These are phyloP conservation scores for Eudasyphora cyanicolor DNA, from an alignment of 2,888 invertebrate species.

Conservation along the genomic window DNA sequence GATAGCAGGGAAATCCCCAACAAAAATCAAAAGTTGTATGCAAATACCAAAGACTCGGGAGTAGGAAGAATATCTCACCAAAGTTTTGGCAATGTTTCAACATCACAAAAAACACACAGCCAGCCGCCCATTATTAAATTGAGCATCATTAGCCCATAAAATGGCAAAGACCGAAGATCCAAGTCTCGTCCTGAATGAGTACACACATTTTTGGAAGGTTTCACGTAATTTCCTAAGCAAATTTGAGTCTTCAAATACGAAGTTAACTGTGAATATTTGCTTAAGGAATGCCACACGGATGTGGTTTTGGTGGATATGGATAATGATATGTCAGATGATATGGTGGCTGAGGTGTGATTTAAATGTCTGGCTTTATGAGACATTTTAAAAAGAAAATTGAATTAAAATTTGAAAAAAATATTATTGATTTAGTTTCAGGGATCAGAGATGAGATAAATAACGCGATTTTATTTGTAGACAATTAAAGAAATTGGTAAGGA, in stretches of 20 bases:
- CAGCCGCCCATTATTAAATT: conserved; percentile 55
- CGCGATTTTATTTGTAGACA: conserved; percentile 40
- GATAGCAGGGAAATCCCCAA: background rate
- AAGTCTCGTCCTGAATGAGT: background rate
- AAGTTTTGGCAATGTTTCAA: conserved; percentile 25
- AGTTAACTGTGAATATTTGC: conserved; percentile 16
- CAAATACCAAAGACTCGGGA: background rate
- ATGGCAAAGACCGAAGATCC: conserved; percentile 3
- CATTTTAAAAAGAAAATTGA: conserved; percentile 47
- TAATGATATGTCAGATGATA: background rate
- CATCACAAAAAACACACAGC: conserved; percentile 2
- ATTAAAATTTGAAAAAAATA: conserved; percentile 39
- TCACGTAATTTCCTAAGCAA: conserved; percentile 50
- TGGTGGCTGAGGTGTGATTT: conserved; percentile 48
- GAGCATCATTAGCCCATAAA: conserved; percentile 60
- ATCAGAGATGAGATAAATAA: no score
- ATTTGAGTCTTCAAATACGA: conserved; percentile 27
- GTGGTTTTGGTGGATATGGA: conserved; percentile 33
- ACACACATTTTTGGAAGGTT: conserved; percentile 34
- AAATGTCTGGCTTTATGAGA: conserved; percentile 60
- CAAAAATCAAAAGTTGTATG: conserved; percentile 19
- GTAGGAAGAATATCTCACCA: background rate
- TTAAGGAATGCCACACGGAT: background rate
- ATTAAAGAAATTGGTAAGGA: conserved; percentile 37
- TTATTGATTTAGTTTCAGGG: conserved; percentile 29